Base-by-base conservation (phyloP, 2,888 invertebrate species). In the Darwinula stevensoni region DNA sequence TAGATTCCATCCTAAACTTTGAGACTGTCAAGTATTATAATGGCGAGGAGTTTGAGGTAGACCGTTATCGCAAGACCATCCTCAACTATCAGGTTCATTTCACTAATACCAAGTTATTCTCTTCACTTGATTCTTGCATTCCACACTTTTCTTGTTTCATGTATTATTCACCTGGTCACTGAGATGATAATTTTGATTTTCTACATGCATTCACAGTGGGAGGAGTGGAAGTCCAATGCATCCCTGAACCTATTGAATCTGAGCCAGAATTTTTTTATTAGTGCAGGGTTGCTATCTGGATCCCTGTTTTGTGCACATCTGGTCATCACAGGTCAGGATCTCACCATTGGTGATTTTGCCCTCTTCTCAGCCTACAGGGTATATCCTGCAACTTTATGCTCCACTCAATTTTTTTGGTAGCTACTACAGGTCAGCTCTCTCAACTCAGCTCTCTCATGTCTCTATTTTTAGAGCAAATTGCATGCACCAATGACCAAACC, bases 11-110 rank as follows among this genome's bases (percentile, higher is more conserved):
- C 33, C 59, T 94, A 9, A 97, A 97, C 56, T 94, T 84, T 54
- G 94, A 97, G 57, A 94, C 94, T 1, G 94, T 91, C 0, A 97
- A 97, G 50, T 94, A 94, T 54, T 94, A 91, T 48, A 78, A 78
- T 4, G 86, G 84, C 2, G 91, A 94, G 49, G 48, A 63, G 2
- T 91, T 82, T 52, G 94, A 97, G 57, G 75, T 82, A 0, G 54
- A 70, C 11, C 62, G 71, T 9, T 94, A 84, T 47, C 59, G 65
- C 38, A 67, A 68, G 13, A 71, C 84, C n/a, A 75, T 94, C 41
- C 47, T 9, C 15, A 17, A 16, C 40, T 57, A 61, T 33, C 56
- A 82, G n/a, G n/a, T n/a, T n/a, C n/a, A n/a, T n/a, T n/a, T n/a
- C n/a, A n/a, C n/a, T n/a, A n/a, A n/a, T n/a, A n/a, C n/a, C n/a